These are phyloP conservation scores for Bos indicus DNA, from an alignment of 2,113 vertebrate species.

Conservation along the genomic window DNA sequence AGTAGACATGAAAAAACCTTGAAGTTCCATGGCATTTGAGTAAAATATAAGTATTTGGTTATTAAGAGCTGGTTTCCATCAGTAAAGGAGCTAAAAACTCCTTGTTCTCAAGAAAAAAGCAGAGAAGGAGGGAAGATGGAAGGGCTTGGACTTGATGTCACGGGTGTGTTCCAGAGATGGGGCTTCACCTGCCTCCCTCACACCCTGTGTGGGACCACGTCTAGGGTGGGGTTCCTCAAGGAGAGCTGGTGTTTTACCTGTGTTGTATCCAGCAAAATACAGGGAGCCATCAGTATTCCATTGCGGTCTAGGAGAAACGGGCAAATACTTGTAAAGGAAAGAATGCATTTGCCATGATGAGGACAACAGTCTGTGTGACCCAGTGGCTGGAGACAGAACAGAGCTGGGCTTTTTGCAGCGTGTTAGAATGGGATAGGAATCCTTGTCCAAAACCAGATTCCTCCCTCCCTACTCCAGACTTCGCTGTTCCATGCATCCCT, in stretches of 20 bases:
- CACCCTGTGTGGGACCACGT: accelerated
- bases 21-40: background rate
- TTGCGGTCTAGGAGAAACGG: background rate
- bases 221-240: background rate
- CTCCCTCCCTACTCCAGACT: background rate
- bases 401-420: background rate
- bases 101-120: background rate
- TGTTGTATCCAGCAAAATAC: background rate
- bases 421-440: background rate
- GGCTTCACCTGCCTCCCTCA: background rate
- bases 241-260: background rate
- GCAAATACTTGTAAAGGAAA: background rate
- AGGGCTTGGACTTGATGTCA: background rate
- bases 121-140: background rate
- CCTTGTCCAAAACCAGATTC: background rate
- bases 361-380: background rate
- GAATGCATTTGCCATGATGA: background rate
- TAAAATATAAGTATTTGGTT: background rate
- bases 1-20: background rate
- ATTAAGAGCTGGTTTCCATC: background rate
- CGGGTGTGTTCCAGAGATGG: background rate
- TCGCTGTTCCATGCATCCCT: background rate
- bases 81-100: background rate
- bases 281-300: background rate
- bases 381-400: accelerated